Evolutionary conservation across 2,797 vertebrate genomes (phyloP).

Genomic region (Nyctalus aviator): DNA sequence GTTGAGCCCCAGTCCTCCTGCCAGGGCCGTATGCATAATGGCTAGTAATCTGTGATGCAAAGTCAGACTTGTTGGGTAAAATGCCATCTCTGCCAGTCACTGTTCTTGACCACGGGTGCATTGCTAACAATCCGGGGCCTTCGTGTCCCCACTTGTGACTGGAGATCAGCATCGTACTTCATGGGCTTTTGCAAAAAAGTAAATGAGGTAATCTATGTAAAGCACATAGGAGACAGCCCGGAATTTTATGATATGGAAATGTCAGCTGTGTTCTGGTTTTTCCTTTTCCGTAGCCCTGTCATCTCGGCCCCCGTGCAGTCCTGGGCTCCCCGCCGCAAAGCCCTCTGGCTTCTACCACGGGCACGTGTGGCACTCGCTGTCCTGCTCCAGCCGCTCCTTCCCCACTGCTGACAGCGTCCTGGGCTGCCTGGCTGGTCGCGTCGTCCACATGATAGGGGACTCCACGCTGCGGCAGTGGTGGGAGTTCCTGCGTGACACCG

Average conservation of each 20-base stretch:
- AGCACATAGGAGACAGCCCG: background rate
- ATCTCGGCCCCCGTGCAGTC: background rate
- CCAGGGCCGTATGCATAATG: too few species aligned
- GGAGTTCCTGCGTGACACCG: conserved; percentile 73
- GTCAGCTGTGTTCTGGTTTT: background rate
- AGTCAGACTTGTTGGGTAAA: background rate
- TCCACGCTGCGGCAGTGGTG: conserved; percentile 84
- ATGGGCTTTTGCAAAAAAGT: background rate
- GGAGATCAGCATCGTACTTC: background rate
- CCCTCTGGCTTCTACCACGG: conserved; percentile 84
- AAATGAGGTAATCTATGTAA: background rate
- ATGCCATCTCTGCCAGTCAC: background rate
- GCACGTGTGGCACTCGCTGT: conserved; percentile 77
- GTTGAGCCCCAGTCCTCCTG: background rate
- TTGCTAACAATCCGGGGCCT: background rate
- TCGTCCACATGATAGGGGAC: conserved; percentile 83
- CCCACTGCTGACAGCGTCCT: conserved; percentile 64
- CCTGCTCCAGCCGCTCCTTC: conserved; percentile 64
- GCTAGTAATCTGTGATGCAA: background rate
- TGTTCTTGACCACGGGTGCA: background rate
- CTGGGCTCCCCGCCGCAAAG: conserved; percentile 42
- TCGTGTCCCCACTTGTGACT: background rate
- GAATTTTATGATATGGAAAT: background rate
- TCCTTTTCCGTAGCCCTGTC: background rate
- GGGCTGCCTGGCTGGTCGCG: conserved; percentile 69